Percentiles rank a stretch among this genome's conserved stretches.
phyloP scores from a whole-genome alignment of 2,797 vertebrate genomes.

The Anguilla anguilla region DNA sequence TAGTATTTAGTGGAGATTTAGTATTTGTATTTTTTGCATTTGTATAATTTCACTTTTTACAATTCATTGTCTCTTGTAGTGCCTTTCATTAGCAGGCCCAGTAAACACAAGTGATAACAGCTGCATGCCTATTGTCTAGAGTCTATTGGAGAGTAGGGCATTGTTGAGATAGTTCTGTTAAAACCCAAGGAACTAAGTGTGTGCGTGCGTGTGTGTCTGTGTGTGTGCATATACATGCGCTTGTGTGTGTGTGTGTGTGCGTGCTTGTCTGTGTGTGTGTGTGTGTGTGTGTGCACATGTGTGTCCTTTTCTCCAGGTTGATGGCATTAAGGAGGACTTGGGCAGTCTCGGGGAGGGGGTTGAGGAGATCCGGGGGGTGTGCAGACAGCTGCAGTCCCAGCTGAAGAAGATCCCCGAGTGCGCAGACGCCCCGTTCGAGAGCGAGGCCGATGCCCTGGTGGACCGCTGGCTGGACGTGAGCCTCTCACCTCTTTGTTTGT shows the following conservation, averaged over 20 bases:
- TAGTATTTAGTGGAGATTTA: background rate
- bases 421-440: slow-evolving; percentile 81
- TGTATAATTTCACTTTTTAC: too few relatives aligned
- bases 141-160: too few relatives aligned
- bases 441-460: slow-evolving; percentile 85
- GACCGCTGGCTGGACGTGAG: slow-evolving; percentile 96
- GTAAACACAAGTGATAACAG: background rate
- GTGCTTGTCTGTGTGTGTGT: background rate
- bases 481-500: slow-evolving; percentile 12
- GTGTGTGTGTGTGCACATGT: background rate
- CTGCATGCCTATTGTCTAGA: background rate
- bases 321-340: slow-evolving; percentile 82
- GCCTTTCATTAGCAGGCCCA: background rate
- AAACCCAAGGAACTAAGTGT: slow-evolving; percentile 11
- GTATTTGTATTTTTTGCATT: background rate
- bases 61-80: background rate
- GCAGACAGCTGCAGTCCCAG: slow-evolving; percentile 86
- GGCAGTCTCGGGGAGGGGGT: slow-evolving; percentile 73
- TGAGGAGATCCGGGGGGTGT: slow-evolving; percentile 84
- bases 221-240: background rate
- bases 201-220: background rate
- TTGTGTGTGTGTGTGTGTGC: background rate
- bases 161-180: background rate
- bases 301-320: slow-evolving; percentile 70
- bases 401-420: slow-evolving; percentile 89